Evolutionary conservation across 2,888 invertebrate genomes (phyloP), one percentile per base, ranked within the genome.

Genomic region (Pinctada fucata): DNA sequence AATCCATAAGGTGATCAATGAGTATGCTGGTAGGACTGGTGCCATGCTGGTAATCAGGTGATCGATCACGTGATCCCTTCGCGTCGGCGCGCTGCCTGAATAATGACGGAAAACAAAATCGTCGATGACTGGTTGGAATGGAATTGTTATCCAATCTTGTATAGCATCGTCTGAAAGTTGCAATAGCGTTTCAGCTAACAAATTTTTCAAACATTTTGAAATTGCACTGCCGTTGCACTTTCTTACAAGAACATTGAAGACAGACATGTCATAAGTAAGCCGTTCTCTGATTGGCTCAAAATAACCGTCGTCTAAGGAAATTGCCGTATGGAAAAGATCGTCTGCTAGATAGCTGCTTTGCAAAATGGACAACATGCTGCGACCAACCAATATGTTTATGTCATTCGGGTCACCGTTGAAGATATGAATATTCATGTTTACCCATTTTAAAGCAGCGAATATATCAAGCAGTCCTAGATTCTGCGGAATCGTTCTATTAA

Each of bases 401-500:
- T 77, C 76, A 16, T 79, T 65, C 6, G 69, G 49, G 65, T 79
- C 72, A 16, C 76, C 79, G 47, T 65, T 65, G 70, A 79, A 79
- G 63, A 52, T 45, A 10, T 3, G 58, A 4, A 79, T 79, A 49
- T 79, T 79, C 3, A 45, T 70, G 48, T 70, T 79, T 31, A 79
- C 63, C 79, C 79, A 79, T 2, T 65, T 47, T 49, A 79, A 58
- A 1, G 76, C 76, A 31, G 65, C 48, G 45, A 76, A 64, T 49
- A 76, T 75, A n/a, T 79, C 79, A 4, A 65, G 66, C n/a, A 79
- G 8, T n/a, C 79, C 79, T 13, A 73, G n/a, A 63, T 79, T 79
- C n/a, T 65, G 50, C 2, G 70, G 70, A 8, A 64, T 13, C 50
- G 71, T 58, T 1, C 73, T 67, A 2, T 5, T 47, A 16, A 76